Percentiles rank a stretch among this genome's conserved stretches.
phyloP scores from a whole-genome alignment of 2,797 vertebrate genomes.

The Triplophysa bombifrons region DNA sequence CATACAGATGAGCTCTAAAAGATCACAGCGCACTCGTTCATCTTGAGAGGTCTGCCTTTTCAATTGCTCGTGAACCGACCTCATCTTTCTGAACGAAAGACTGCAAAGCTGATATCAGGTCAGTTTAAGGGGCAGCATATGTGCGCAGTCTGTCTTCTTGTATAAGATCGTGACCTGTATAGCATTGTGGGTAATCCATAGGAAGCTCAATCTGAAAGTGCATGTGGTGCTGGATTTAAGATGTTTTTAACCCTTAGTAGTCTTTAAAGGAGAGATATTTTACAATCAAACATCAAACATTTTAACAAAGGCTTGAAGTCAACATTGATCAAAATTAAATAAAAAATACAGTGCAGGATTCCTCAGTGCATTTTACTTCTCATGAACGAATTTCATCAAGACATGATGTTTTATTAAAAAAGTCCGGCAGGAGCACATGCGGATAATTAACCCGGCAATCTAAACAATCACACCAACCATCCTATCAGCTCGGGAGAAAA shows the following conservation, averaged over 20 bases:
- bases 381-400: too few species aligned
- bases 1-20: neutral
- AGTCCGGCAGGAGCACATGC: too few species aligned
- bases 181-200: conserved; percentile 46
- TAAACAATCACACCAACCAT: too few species aligned
- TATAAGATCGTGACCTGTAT: conserved; percentile 24
- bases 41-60: neutral
- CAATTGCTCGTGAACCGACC: neutral
- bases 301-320: too few species aligned
- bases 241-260: neutral
- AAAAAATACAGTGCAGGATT: too few species aligned
- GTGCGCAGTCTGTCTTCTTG: neutral
- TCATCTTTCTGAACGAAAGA: neutral
- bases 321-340: too few species aligned
- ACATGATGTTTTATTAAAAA: too few species aligned
- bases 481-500: too few species aligned
- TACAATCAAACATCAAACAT: too few species aligned
- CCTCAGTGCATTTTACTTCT: too few species aligned
- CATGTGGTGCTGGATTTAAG: neutral
- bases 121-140: conserved; percentile 19
- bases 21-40: neutral
- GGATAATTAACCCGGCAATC: too few species aligned
- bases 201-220: neutral
- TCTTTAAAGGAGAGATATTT: neutral
- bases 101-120: neutral